Base-by-base conservation (phyloP, 2,113 vertebrate genomes). In the Megatriorchis doriae region DNA sequence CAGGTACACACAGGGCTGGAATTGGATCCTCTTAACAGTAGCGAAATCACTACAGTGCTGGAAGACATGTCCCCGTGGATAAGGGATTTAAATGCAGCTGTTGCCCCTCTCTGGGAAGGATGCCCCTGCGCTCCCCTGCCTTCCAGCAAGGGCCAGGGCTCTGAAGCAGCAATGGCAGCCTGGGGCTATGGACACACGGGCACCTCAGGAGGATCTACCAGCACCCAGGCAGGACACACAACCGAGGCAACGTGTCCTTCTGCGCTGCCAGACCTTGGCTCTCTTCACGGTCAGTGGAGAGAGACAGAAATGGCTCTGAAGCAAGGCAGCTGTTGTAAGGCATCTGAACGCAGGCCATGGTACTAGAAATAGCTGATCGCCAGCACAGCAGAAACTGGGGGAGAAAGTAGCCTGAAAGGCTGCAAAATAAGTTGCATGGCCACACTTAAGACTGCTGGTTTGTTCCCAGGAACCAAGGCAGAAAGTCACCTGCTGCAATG, bases 231-330 rank as follows among this genome's bases (percentile, higher is more conserved):
- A 26, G 53, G 73, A 62, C 7, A 52, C 15, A 16, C 0, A 12
- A 34, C 8, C 1, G 31, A 50, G 29, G 19, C 12, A 34, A 45
- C 19, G 6, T 15, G 29, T 52, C 22, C 50, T 56, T 19, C 14
- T 15, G n/a, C 0, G 0, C 40, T 75, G 45, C 55, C 45, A 68
- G 81, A 42, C 67, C 38, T 66, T 7, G 40, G 45, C 5, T 75
- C 45, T 59, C 22, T 36, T 75, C 34, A 45, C 2, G 6, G 21
- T 36, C 85, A 22, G 32, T 2, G 48, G 13, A 52, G 45, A 61
- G n/a, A 48, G 13, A 63, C 16, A 61, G 50, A 38, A 3, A 1
- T 10, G 45, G 42, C 20, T 34, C 50, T 0, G 0, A 79, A 91
- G 56, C 19, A 31, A 55, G 48, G 55, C 23, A 65, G 55, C 23